Evolutionary conservation across 2,113 vertebrate genomes (phyloP), one percentile per base, ranked within the genome.

Genomic region (Dipodomys ordii): DNA sequence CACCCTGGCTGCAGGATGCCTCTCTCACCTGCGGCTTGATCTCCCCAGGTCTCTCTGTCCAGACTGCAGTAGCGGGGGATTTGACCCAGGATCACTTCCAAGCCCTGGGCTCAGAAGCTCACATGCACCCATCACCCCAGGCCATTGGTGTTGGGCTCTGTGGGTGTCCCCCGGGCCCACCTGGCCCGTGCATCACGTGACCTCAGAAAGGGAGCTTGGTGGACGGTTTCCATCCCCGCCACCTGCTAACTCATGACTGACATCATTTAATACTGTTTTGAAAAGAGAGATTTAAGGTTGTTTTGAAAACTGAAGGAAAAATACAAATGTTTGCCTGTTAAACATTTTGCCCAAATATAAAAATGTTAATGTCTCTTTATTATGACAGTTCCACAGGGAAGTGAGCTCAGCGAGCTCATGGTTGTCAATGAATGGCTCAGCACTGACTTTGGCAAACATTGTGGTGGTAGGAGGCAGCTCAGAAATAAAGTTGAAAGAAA

Each of bases 281-380:
- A 94, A 95, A 94, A 88, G 92, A 92, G 83, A 78, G 94, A 95
- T 95, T 94, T 88, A 72, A 91, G 96, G 88, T 92, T 96, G 95
- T 97, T 96, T 96, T 96, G 95, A 93, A 97, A 96, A 96, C 88
- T 67, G 95, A 89, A 83, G 91, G 95, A 95, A 93, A 97, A 96
- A 97, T 96, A 94, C 94, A 97, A 97, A 96, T 94, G 96, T 96
- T 93, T 93, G 95, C 44, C 46, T 91, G 95, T 95, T 95, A 97
- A 97, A 96, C 95, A 92, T 94, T 97, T 92, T 94, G 67, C 91
- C 84, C 95, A 96, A 94, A 95, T 92, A 92, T 83, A 80, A 81
- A 93, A 78, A 96, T 94, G 94, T 84, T 83, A 83, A 90, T 81
- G 95, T 95, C 92, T 96, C 88, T 95, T 94, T 96, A 96, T 96